phyloP scores from a whole-genome alignment of 2,113 vertebrate genomes.

The Gadus macrocephalus region DNA sequence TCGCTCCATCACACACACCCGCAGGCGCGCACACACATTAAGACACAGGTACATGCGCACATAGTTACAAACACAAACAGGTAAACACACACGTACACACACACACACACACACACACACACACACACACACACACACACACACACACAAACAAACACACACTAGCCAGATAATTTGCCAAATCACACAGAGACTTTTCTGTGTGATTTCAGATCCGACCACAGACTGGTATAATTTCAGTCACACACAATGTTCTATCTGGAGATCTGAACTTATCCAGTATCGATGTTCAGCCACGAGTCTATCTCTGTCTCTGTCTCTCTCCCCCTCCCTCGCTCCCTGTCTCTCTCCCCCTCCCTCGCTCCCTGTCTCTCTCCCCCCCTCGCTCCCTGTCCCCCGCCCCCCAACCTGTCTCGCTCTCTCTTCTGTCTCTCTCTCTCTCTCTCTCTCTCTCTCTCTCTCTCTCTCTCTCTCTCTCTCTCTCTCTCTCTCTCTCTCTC shows the following conservation, averaged over 20 bases:
- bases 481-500: neutral
- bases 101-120: slow-evolving; percentile 12
- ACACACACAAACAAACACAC: neutral
- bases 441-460: no score
- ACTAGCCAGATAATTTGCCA: neutral
- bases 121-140: neutral
- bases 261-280: slow-evolving; percentile 5
- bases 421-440: no score
- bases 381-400: no score
- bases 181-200: no score
- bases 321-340: no score
- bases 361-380: no score
- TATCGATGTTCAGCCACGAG: slow-evolving; percentile 28
- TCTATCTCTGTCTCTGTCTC: no score
- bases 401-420: no score
- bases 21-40: neutral
- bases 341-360: no score
- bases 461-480: no score
- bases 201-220: neutral
- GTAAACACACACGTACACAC: neutral
- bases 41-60: neutral
- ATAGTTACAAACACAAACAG: neutral
- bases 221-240: neutral
- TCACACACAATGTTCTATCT: neutral
- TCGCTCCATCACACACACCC: neutral